Percentiles rank a stretch among this genome's conserved stretches.
Evolutionary conservation across 2,113 vertebrate genomes (phyloP).

Genomic region (Larimichthys polyactis): DNA sequence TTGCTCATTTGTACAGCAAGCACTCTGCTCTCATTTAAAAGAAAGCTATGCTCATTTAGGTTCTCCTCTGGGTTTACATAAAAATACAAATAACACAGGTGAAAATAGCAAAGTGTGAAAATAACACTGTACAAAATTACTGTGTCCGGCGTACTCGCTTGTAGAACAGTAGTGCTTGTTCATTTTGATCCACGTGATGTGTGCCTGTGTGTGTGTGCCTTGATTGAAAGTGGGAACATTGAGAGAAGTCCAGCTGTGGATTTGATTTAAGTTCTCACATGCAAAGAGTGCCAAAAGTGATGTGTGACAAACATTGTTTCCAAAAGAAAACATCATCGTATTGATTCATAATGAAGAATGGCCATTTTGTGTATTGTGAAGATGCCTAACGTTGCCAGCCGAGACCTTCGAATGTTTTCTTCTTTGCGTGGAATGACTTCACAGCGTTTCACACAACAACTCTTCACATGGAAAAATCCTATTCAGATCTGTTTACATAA

Average conservation of each 20-base stretch:
- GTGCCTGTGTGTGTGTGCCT: neutral
- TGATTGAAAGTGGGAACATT: neutral
- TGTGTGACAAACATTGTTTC: neutral
- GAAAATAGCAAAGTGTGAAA: neutral
- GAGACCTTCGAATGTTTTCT: neutral
- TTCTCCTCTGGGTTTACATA: neutral
- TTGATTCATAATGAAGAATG: neutral
- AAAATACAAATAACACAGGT: neutral
- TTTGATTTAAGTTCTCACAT: slow-evolving; percentile 4
- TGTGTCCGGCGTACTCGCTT: neutral
- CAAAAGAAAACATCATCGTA: slow-evolving; percentile 1
- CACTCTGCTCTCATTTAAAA: neutral
- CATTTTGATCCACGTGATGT: neutral
- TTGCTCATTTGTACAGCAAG: neutral
- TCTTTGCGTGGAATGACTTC: neutral
- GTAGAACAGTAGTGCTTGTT: neutral
- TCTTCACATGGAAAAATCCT: neutral
- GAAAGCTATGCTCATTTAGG: neutral
- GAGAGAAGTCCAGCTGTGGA: slow-evolving; percentile 27
- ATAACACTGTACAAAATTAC: neutral
- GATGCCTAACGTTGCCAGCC: neutral
- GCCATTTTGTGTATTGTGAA: neutral
- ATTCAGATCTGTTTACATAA: neutral
- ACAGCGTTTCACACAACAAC: neutral
- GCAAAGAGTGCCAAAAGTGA: neutral